phyloP scores from a whole-genome alignment of 2,888 invertebrate species.

The Escarpia spicata region DNA sequence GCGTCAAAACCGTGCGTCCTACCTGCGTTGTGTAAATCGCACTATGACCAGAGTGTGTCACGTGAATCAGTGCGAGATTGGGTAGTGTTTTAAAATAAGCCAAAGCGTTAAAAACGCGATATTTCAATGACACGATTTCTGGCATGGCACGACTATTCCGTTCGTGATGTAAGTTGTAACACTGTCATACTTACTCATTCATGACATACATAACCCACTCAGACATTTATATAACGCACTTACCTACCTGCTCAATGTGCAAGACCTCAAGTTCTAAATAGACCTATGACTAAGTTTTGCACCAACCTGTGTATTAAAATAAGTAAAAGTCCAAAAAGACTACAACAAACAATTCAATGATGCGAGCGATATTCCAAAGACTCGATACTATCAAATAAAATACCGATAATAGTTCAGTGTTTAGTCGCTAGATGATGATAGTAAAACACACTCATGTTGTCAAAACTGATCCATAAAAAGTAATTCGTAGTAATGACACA shows the following conservation, averaged over 20 bases:
- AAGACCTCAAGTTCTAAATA: background rate
- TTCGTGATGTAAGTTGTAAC: background rate
- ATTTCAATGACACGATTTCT: no score
- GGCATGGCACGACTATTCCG: no score
- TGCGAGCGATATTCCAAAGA: constrained; percentile 4
- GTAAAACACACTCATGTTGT: background rate
- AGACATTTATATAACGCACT: background rate
- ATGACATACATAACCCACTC: background rate
- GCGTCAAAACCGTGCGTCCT: no score
- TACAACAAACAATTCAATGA: background rate
- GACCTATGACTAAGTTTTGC: background rate
- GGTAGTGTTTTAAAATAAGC: no score
- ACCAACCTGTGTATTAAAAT: background rate
- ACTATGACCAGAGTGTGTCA: no score
- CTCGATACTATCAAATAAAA: background rate
- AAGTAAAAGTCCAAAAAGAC: background rate
- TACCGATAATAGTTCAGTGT: background rate
- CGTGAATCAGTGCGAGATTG: no score
- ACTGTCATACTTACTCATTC: background rate
- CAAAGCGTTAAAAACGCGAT: no score
- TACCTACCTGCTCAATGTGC: background rate
- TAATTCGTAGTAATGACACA: no score
- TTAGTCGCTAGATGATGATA: background rate
- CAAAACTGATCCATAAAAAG: no score
- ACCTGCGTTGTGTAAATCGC: no score